Evolutionary conservation across 1,140 invertebrate species (phyloP).

Genomic region (Drosophila melanica): DNA sequence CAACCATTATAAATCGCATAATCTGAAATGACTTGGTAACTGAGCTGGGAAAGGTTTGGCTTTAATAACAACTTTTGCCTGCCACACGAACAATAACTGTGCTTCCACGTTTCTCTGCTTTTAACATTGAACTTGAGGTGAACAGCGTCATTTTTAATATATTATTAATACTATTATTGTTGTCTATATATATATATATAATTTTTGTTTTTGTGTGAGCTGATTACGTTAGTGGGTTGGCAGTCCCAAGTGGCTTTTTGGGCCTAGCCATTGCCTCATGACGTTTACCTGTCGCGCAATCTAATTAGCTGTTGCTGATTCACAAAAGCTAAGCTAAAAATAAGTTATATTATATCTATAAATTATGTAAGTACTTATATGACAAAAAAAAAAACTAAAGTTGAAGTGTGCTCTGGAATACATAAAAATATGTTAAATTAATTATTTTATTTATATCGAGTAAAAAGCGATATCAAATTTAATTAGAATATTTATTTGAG

Average conservation of each 20-base stretch:
- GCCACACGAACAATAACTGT: conserved; percentile 8
- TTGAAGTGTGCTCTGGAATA: not conserved
- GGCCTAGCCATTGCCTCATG: conserved; percentile 25
- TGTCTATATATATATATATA: conserved; percentile 7
- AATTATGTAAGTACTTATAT: conserved; percentile 10
- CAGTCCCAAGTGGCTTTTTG: not conserved
- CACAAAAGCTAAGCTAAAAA: conserved; percentile 23
- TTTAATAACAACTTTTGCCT: not conserved
- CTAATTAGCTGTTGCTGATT: conserved; percentile 57
- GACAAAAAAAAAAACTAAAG: not conserved
- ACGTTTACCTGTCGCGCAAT: conserved; percentile 50
- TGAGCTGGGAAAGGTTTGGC: not conserved
- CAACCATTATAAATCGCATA: conserved; percentile 51
- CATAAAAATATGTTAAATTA: not conserved
- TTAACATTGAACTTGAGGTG: conserved; percentile 61
- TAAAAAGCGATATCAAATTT: not conserved
- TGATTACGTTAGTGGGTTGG: conserved; percentile 17
- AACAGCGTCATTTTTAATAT: conserved; percentile 26
- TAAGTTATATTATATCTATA: not conserved
- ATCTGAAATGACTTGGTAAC: conserved; percentile 20
- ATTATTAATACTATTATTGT: conserved; percentile 13
- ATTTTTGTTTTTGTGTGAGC: conserved; percentile 10
- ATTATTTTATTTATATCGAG: not conserved
- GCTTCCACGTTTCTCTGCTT: conserved; percentile 15
- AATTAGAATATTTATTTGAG: not conserved